These are phyloP conservation scores for Syngnathoides biaculeatus DNA, from an alignment of 2,113 vertebrate genomes.

Conservation along the genomic window DNA sequence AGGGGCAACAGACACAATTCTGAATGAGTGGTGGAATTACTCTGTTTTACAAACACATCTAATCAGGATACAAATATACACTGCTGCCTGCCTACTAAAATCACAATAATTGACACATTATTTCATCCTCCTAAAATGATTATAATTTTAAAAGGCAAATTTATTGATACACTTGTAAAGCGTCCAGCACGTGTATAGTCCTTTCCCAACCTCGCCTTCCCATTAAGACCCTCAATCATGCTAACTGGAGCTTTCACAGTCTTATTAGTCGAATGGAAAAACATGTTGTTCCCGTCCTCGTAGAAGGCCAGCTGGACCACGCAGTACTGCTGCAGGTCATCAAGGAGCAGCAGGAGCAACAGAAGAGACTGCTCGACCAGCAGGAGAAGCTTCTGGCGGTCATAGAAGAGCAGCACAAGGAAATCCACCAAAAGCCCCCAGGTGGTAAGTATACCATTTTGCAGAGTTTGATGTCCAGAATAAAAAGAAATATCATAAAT, in stretches of 20 bases:
- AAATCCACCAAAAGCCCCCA: slow-evolving; percentile 86
- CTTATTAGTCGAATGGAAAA: not conserved
- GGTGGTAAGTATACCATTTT: slow-evolving; percentile 34
- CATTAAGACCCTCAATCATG: slow-evolving; percentile 20
- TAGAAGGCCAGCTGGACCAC: slow-evolving; percentile 88
- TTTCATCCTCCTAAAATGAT: no score
- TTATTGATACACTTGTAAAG: not conserved
- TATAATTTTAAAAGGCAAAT: no score
- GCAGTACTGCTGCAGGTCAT: slow-evolving; percentile 89
- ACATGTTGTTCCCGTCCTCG: slow-evolving; percentile 1
- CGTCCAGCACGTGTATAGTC: not conserved
- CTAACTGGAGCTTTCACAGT: slow-evolving; percentile 12
- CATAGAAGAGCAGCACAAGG: slow-evolving; percentile 96
- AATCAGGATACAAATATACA: no score
- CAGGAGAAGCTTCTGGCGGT: slow-evolving; percentile 92
- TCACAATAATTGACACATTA: not conserved
- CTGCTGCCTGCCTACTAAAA: no score
- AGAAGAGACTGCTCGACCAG: slow-evolving; percentile 93
- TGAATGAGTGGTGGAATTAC: no score
- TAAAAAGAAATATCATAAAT: not conserved
- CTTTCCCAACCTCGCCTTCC: slow-evolving; percentile 1
- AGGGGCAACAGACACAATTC: no score
- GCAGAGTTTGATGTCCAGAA: not conserved
- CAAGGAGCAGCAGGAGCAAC: slow-evolving; percentile 92
- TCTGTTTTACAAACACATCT: no score